A percentile compares a stretch with the other conserved stretches of the same genome.
Evolutionary conservation across 2,888 invertebrate species (phyloP).

Genomic region (Portevinia maculata): DNA sequence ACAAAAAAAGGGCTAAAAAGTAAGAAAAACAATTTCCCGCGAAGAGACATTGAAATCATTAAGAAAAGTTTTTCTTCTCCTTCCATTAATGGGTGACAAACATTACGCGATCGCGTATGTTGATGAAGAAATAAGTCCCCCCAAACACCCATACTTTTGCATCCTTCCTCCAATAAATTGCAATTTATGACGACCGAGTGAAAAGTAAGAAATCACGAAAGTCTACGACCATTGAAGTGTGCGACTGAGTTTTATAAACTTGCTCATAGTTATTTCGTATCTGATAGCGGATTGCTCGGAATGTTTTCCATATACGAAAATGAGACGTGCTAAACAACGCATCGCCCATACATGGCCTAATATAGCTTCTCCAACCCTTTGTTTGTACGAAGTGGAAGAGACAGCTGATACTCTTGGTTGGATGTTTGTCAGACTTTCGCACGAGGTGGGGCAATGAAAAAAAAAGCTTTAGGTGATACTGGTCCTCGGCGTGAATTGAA

Average conservation of each 20-base stretch:
- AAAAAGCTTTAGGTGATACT: too few species aligned
- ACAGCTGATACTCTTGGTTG: too few species aligned
- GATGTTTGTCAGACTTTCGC: too few species aligned
- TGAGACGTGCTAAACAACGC: too few species aligned
- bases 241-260: not conserved
- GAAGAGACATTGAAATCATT: constrained; percentile 72
- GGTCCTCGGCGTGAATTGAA: too few species aligned
- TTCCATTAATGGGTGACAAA: constrained; percentile 55
- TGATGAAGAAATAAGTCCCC: constrained; percentile 47
- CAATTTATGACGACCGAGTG: constrained; percentile 73
- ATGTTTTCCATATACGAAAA: too few species aligned
- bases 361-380: too few species aligned
- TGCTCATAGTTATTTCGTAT: not conserved
- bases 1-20: constrained; percentile 15
- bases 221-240: constrained; percentile 37
- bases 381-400: too few species aligned
- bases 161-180: constrained; percentile 70
- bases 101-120: constrained; percentile 70
- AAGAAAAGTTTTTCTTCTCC: constrained; percentile 58
- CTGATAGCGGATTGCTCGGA: too few species aligned
- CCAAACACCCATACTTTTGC: constrained; percentile 23
- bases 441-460: too few species aligned
- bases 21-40: constrained; percentile 64
- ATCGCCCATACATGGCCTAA: too few species aligned
- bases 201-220: constrained; percentile 74